These are phyloP conservation scores for Pollenia griseotomentosa DNA, from an alignment of 2,888 invertebrate species.

Conservation along the genomic window DNA sequence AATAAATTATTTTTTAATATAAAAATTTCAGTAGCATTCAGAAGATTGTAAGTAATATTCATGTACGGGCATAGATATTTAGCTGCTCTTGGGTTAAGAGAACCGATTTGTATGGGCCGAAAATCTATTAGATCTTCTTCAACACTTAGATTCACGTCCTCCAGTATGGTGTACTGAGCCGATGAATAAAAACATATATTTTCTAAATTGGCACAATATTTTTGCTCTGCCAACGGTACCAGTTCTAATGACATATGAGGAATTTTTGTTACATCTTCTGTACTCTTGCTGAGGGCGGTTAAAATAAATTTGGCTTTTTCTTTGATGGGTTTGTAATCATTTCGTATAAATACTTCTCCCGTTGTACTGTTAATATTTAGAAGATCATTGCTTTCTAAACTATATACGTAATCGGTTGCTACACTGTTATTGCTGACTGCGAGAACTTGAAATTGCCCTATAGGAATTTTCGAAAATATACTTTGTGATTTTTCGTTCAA, in stretches of 20 bases:
- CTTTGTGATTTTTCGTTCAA: slow-evolving; percentile 82
- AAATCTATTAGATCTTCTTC: slow-evolving; percentile 68
- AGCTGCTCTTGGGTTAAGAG: slow-evolving; percentile 83
- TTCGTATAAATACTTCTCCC: slow-evolving; percentile 82
- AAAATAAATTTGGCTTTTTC: slow-evolving; percentile 78
- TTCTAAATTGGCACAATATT: slow-evolving; percentile 80
- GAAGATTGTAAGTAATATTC: slow-evolving; percentile 84
- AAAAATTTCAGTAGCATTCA: slow-evolving; percentile 82
- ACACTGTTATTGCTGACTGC: slow-evolving; percentile 77
- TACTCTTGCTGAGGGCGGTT: slow-evolving; percentile 78
- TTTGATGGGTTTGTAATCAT: slow-evolving; percentile 78
- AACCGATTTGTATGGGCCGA: slow-evolving; percentile 82
- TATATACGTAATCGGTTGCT: slow-evolving; percentile 80
- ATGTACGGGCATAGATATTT: slow-evolving; percentile 85
- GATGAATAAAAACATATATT: slow-evolving; percentile 82
- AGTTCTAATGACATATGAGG: slow-evolving; percentile 81
- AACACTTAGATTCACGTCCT: slow-evolving; percentile 74
- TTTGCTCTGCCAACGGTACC: slow-evolving; percentile 77
- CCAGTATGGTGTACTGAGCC: slow-evolving; percentile 81
- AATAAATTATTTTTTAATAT: slow-evolving; percentile 82
- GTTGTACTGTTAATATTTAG: slow-evolving; percentile 80
- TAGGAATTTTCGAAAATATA: slow-evolving; percentile 82
- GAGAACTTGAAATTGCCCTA: slow-evolving; percentile 82
- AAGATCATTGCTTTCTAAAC: slow-evolving; percentile 79
- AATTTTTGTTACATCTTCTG: slow-evolving; percentile 73